A percentile compares a stretch with the other conserved stretches of the same genome.
Conservation (phyloP, 2,888 invertebrate genomes). For the Hypercompe scribonia region DNA sequence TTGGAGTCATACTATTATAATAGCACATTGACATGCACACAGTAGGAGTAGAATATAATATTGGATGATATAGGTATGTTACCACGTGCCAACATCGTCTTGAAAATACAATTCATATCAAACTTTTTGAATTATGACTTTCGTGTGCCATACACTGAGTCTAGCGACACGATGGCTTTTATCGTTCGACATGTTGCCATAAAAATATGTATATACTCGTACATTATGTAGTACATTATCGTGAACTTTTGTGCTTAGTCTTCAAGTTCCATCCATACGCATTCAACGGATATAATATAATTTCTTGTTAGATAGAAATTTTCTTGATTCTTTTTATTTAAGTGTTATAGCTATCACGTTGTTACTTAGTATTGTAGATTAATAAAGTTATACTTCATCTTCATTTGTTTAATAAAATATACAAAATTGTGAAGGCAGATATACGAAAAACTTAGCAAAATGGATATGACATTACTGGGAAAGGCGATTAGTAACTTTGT, state of each 20-base stretch:
- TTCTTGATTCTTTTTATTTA: slow-evolving; percentile 20
- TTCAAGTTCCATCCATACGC: slow-evolving; percentile 73
- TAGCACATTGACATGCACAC: slow-evolving; percentile 9
- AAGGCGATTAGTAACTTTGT: slow-evolving; percentile 79
- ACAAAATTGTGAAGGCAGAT: slow-evolving; percentile 21
- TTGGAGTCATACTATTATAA: neutral
- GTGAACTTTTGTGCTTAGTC: slow-evolving; percentile 67
- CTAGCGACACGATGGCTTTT: slow-evolving; percentile 62
- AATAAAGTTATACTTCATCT: slow-evolving; percentile 21
- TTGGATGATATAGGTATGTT: slow-evolving; percentile 31
- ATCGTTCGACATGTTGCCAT: slow-evolving; percentile 73
- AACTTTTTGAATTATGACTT: slow-evolving; percentile 70
- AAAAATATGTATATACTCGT: slow-evolving; percentile 65
- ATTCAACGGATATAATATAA: slow-evolving; percentile 57
- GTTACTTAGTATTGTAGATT: slow-evolving; percentile 16
- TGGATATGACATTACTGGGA: slow-evolving; percentile 78
- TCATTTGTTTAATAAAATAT: slow-evolving; percentile 25
- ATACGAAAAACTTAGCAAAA: slow-evolving; percentile 44
- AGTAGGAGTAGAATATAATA: neutral
- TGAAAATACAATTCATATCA: slow-evolving; percentile 31
- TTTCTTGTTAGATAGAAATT: slow-evolving; percentile 2
- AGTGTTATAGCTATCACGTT: neutral
- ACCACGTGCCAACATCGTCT: slow-evolving; percentile 43
- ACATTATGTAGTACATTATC: slow-evolving; percentile 50
- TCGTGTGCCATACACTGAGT: slow-evolving; percentile 72